Evolutionary conservation across 2,797 vertebrate species (phyloP).

Genomic region (Thamnophis elegans): DNA sequence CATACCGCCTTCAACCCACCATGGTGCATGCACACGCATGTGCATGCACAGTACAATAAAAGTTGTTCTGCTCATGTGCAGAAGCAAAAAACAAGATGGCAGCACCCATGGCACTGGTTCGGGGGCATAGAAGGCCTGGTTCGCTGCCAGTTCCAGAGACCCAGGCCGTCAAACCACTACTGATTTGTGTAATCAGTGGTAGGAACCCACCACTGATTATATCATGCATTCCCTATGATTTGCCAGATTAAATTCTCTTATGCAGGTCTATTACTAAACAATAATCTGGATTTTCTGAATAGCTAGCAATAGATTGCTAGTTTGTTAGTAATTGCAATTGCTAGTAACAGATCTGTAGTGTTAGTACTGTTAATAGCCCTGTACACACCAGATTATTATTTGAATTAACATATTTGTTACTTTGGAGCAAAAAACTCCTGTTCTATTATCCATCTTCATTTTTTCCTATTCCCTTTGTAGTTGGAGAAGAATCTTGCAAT

Average conservation of each 20-base stretch:
- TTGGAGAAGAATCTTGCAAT: constrained; percentile 84
- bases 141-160: too few relatives aligned
- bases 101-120: too few relatives aligned
- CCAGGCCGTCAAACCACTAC: too few relatives aligned
- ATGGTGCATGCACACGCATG: too few relatives aligned
- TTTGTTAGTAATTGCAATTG: background rate
- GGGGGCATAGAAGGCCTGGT: too few relatives aligned
- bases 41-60: too few relatives aligned
- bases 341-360: background rate
- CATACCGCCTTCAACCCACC: too few relatives aligned
- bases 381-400: background rate
- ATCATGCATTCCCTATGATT: background rate
- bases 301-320: background rate
- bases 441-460: background rate
- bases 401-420: background rate
- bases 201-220: too few relatives aligned
- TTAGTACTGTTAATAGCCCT: background rate
- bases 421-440: background rate
- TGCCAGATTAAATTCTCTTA: background rate
- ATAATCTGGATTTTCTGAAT: background rate
- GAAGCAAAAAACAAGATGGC: too few relatives aligned
- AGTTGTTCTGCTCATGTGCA: too few relatives aligned
- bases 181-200: too few relatives aligned
- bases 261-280: background rate
- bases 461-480: constrained; percentile 61